These are phyloP conservation scores for Coregonus suidteri DNA, from an alignment of 2,797 vertebrate genomes.

Conservation along the genomic window DNA sequence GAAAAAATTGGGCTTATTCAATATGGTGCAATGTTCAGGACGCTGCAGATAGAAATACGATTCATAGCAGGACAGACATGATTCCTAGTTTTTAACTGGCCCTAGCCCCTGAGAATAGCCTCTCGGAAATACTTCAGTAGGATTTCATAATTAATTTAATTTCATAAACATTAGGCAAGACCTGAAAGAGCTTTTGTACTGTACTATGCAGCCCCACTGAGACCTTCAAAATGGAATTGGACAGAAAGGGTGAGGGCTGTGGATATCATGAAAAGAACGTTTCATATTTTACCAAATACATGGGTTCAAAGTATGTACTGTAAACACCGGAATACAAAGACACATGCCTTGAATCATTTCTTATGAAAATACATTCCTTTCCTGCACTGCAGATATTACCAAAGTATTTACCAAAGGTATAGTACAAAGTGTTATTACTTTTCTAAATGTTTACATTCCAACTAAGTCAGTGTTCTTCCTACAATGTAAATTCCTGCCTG, in stretches of 20 bases:
- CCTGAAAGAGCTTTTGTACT: too few relatives aligned
- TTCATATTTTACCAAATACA: too few relatives aligned
- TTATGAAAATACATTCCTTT: neutral
- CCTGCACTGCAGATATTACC: neutral
- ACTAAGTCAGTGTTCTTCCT: neutral
- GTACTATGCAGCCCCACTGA: too few relatives aligned
- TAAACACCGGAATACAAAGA: too few relatives aligned
- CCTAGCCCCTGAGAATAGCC: neutral
- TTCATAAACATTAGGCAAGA: too few relatives aligned
- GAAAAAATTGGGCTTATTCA: neutral
- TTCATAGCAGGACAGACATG: neutral
- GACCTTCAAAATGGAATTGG: too few relatives aligned
- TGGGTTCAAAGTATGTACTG: too few relatives aligned
- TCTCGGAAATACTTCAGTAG: too few relatives aligned
- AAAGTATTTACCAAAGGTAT: neutral
- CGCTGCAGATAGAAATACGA: neutral
- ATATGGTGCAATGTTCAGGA: neutral
- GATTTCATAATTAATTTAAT: too few relatives aligned
- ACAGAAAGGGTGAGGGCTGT: too few relatives aligned
- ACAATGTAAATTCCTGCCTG: neutral
- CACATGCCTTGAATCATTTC: neutral
- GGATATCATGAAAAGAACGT: too few relatives aligned
- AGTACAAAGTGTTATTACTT: neutral
- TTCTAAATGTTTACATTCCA: too few relatives aligned
- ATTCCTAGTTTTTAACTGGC: neutral